Conservation (phyloP, 2,888 invertebrate genomes). For the Zygogramma bicolorata region DNA sequence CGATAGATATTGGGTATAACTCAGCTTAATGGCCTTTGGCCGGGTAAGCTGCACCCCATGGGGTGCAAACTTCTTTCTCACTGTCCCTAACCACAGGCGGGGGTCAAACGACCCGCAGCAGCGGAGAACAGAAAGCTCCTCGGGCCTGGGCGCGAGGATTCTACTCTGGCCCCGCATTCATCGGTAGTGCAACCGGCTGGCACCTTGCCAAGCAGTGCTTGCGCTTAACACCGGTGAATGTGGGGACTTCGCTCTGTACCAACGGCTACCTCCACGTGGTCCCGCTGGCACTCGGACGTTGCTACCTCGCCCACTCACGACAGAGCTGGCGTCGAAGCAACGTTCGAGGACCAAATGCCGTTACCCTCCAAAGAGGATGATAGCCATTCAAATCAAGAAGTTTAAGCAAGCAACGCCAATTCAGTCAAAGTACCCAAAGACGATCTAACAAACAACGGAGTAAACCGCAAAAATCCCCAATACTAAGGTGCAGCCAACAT, state of each 20-base stretch:
- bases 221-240: not conserved
- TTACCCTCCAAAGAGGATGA: no score
- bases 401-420: no score
- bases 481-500: not conserved
- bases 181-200: not conserved
- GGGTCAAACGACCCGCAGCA: not conserved
- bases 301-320: not conserved
- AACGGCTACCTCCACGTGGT: not conserved
- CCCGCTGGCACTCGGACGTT: not conserved
- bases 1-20: no score
- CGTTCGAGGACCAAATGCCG: no score
- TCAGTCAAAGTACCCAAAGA: no score
- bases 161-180: not conserved
- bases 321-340: not conserved
- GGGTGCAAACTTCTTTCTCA: no score
- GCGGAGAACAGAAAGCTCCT: not conserved
- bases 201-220: not conserved
- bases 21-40: no score
- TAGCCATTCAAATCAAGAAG: no score
- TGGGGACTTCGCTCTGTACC: not conserved
- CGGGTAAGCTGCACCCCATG: no score
- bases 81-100: no score
- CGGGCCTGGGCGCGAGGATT: not conserved
- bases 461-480: not conserved
- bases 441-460: not conserved